Conservation (phyloP, 2,888 invertebrate species). For the Dasysyrphus tricinctus region DNA sequence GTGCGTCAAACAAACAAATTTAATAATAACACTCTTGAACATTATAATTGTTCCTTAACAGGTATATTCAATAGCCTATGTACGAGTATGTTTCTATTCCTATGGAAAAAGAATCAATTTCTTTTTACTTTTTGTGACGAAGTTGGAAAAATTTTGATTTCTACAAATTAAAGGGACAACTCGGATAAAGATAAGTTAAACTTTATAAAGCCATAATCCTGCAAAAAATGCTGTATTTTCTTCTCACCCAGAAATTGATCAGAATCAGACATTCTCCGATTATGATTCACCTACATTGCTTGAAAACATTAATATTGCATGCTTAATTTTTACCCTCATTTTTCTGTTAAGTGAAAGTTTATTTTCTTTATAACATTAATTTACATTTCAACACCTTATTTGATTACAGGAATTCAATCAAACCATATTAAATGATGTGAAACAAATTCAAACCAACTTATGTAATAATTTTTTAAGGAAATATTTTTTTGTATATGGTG, state of each 20-base stretch:
- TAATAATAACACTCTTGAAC: too few relatives aligned
- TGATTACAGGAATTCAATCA: neutral
- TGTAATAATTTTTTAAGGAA: slow-evolving; percentile 12
- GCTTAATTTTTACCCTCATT: neutral
- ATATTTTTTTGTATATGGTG: neutral
- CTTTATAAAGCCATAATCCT: too few relatives aligned
- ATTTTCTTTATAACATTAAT: neutral
- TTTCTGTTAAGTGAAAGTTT: neutral
- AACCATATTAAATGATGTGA: slow-evolving; percentile 7
- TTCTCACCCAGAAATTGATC: neutral
- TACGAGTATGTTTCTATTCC: too few relatives aligned
- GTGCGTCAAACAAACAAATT: too few relatives aligned
- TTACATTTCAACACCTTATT: slow-evolving; percentile 8
- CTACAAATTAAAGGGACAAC: too few relatives aligned
- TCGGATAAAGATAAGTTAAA: too few relatives aligned
- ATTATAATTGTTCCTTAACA: too few relatives aligned
- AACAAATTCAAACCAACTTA: neutral
- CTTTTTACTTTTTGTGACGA: too few relatives aligned
- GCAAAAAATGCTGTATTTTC: too few relatives aligned
- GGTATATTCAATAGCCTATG: too few relatives aligned
- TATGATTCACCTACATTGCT: neutral
- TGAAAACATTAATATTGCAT: neutral
- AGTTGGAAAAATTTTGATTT: too few relatives aligned
- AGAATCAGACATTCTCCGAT: neutral
- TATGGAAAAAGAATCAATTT: too few relatives aligned